Evolutionary conservation across 2,888 invertebrate genomes (phyloP).

Genomic region (Cosmopolites sordidus): DNA sequence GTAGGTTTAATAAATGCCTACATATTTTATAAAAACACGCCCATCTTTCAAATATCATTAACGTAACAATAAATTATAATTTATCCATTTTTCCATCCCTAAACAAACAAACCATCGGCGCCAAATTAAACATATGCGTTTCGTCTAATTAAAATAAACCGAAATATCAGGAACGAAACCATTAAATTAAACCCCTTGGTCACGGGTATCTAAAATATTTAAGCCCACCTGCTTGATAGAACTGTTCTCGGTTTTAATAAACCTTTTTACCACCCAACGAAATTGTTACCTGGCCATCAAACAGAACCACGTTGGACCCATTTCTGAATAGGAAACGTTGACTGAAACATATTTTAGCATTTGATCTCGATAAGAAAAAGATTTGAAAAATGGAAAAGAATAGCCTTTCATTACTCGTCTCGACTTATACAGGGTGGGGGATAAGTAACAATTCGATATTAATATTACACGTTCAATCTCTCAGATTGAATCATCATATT

Average conservation of each 20-base stretch:
- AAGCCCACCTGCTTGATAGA: slow-evolving; percentile 13
- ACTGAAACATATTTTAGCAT: neutral
- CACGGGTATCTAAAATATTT: slow-evolving; percentile 1
- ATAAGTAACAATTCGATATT: too few species aligned
- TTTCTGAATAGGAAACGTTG: neutral
- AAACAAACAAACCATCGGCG: neutral
- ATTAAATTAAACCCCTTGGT: neutral
- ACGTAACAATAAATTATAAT: neutral
- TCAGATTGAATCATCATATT: too few species aligned
- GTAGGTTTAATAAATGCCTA: too few species aligned
- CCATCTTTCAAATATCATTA: neutral
- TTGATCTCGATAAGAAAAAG: neutral
- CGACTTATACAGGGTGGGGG: too few species aligned
- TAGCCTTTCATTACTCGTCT: too few species aligned
- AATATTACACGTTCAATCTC: too few species aligned
- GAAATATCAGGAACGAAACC: neutral
- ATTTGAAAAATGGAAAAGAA: too few species aligned
- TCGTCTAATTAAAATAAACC: neutral
- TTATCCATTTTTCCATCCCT: neutral
- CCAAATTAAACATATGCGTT: neutral
- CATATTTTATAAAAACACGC: too few species aligned
- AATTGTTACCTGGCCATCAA: slow-evolving; percentile 4
- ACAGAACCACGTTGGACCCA: neutral
- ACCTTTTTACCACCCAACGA: slow-evolving; percentile 5
- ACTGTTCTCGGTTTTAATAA: slow-evolving; percentile 5